Base-by-base conservation (phyloP, 2,113 vertebrate genomes). In the Colaptes auratus region DNA sequence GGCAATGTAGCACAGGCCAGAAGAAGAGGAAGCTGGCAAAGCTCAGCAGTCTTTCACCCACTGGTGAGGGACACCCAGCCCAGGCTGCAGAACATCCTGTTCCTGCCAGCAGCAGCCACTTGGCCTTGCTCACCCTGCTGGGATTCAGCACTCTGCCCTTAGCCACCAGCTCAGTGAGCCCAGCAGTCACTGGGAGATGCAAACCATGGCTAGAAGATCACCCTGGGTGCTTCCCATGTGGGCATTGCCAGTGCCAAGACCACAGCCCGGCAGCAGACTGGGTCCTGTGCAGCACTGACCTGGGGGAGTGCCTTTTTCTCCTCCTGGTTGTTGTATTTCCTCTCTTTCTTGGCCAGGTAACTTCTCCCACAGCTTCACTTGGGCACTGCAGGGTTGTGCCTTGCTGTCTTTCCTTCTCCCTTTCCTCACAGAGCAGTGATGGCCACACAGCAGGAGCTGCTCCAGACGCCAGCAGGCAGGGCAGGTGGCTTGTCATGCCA, bases 191-290 rank as follows among this genome's bases (percentile, higher is more conserved):
- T 23, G 3, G 14, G 14, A 39, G 63, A 18, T 33, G 56, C 39
- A 33, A 46, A 4, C 24, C 2, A 0, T 23, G 30, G 24, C 15
- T 11, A 6, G 28, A 46, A 16, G 46, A 3, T 44, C 6, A 7
- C 17, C 21, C 12, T 4, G 2, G 48, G 56, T 18, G 33, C 28
- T 59, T 36, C 14, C 71, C 4, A 0, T 1, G 0, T 2, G 64
- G 52, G 44, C 46, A 46, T 52, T 65, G 33, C 12, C 55, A n/a
- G 70, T 17, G 36, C 36, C 36, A 36, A 36, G 36, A 27, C 3
- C 4, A 9, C 1, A 19, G 63, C 46, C 36, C 27, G 10, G 46
- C 15, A 6, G 46, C 2, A 2, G 1, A 1, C 50, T 23, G 44
- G 11, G 3, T 11, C 66, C 1, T 0, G 18, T 7, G 76, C 33